Conservation (phyloP, 2,888 invertebrate genomes). For the Phania funesta region DNA sequence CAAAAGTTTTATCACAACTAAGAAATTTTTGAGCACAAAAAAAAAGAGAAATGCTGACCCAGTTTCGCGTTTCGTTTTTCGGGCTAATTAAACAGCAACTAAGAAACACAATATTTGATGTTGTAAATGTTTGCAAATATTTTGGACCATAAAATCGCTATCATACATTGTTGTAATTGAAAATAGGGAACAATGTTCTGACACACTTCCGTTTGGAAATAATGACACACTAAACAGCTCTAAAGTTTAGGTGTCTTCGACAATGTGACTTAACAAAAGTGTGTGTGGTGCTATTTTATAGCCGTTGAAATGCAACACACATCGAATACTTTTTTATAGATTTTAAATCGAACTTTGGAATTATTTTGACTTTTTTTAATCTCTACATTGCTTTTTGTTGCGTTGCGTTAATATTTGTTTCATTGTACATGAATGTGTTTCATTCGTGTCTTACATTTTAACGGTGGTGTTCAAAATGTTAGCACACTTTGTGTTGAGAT, state of each 20-base stretch:
- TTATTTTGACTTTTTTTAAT: background rate
- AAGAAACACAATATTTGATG: conserved; percentile 11
- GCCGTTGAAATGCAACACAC: conserved; percentile 41
- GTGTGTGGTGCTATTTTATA: conserved; percentile 50
- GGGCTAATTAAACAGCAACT: conserved; percentile 4
- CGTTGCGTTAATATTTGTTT: background rate
- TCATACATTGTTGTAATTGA: conserved; percentile 32
- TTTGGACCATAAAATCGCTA: conserved; percentile 10
- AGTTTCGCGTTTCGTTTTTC: conserved; percentile 28
- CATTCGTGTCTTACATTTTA: too few relatives aligned
- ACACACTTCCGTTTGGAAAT: conserved; percentile 56
- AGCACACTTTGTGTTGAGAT: too few relatives aligned
- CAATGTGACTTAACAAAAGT: conserved; percentile 46
- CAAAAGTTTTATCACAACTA: conserved; percentile 55
- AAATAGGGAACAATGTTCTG: conserved; percentile 48
- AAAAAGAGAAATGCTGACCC: conserved; percentile 49
- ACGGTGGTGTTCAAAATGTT: too few relatives aligned
- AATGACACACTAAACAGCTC: conserved; percentile 12
- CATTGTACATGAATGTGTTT: too few relatives aligned
- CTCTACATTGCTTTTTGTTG: background rate
- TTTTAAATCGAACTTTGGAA: conserved; percentile 13
- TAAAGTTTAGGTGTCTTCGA: conserved; percentile 41
- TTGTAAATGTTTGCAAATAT: background rate
- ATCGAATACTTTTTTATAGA: conserved; percentile 27
- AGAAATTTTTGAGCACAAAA: conserved; percentile 17